Evolutionary conservation across 2,888 invertebrate genomes (phyloP).

Genomic region (Euzetes globulus): DNA sequence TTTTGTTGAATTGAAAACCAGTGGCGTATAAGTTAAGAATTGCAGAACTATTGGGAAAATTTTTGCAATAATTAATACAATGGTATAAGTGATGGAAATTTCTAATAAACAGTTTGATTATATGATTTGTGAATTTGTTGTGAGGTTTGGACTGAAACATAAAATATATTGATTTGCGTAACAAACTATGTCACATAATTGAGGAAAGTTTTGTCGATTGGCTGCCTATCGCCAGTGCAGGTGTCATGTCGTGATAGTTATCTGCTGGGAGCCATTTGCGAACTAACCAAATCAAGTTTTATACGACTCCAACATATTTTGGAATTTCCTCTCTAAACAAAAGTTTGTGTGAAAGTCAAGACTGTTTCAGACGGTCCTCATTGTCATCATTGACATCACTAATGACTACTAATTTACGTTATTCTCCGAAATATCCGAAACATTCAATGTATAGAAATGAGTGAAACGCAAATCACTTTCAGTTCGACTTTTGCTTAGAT

Average conservation of each 20-base stretch:
- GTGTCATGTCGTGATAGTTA: conserved; percentile 7
- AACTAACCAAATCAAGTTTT: conserved; percentile 1
- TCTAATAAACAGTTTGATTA: too few species aligned
- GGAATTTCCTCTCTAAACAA: conserved; percentile 18
- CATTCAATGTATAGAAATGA: too few species aligned
- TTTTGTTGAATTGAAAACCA: too few species aligned
- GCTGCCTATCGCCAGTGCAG: background rate
- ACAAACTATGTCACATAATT: conserved; percentile 18
- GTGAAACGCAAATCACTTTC: too few species aligned
- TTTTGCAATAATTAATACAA: too few species aligned
- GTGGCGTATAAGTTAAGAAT: too few species aligned
- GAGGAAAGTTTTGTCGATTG: conserved; percentile 24
- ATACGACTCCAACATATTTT: background rate
- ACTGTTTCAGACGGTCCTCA: background rate
- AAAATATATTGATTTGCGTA: background rate
- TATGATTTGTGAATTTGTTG: too few species aligned
- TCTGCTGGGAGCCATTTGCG: background rate
- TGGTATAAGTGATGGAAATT: too few species aligned
- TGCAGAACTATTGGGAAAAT: too few species aligned
- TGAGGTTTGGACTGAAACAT: background rate
- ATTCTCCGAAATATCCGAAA: too few species aligned
- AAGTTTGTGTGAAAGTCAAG: background rate
- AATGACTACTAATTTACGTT: background rate
- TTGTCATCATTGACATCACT: background rate
- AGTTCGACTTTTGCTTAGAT: too few species aligned